Conservation (phyloP, 2,113 vertebrate genomes). For the Manacus vitellinus region DNA sequence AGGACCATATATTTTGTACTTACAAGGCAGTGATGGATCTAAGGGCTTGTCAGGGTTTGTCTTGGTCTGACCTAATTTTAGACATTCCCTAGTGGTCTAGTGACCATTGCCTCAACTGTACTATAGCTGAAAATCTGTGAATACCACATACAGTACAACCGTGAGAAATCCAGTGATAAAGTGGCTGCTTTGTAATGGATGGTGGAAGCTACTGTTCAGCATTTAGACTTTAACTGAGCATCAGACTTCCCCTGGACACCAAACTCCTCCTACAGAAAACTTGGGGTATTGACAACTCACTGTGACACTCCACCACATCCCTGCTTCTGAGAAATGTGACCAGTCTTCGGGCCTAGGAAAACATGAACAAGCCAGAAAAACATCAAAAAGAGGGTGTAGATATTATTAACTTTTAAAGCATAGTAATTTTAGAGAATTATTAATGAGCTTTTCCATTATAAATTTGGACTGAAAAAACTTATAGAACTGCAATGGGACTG, state of each 20-base stretch:
- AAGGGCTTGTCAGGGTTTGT: neutral
- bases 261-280: neutral
- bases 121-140: neutral
- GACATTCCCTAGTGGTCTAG: neutral
- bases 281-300: neutral
- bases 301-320: rapidly evolving
- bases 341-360: neutral
- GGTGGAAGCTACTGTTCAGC: neutral
- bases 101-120: rapidly evolving
- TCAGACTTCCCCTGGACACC: neutral
- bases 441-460: neutral
- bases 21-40: neutral
- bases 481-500: neutral
- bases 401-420: neutral
- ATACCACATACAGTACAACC: rapidly evolving
- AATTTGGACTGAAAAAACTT: neutral
- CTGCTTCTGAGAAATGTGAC: neutral
- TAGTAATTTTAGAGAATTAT: neutral
- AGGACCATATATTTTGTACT: neutral
- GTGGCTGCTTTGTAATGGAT: neutral
- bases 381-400: rapidly evolving
- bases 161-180: neutral
- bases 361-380: neutral
- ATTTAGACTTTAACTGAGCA: neutral
- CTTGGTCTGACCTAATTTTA: neutral